Base-by-base conservation (phyloP, 53 echinoderm and acorn worm genomes). In the Actinopyga echinites region DNA sequence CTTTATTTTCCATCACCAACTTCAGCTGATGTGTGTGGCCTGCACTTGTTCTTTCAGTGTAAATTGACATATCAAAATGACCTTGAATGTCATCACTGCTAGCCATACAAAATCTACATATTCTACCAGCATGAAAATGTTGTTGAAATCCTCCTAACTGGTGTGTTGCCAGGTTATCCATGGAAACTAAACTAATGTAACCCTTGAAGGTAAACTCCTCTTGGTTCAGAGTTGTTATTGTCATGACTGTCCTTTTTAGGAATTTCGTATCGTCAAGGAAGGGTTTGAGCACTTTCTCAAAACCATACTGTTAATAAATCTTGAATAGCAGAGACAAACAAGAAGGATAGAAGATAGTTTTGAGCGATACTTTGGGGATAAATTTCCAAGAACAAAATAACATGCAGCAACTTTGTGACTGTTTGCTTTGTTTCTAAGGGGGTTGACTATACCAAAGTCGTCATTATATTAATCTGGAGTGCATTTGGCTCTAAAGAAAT, bases 81-180 rank as follows among this genome's bases (percentile, higher is more conserved):
- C 6, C 33, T 65, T 65, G 65, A 65, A 65, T 65, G 17, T 65
- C 65, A 65, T 65, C 33, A 33, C 30, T 28, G 1, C 30, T 65
- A 12, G 65, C 26, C 65, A 65, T 65, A 68, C 87, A 91, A 60
- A 87, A 54, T 59, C 87, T 65, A 58, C 74, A 52, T 30, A 86
- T 53, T 57, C 57, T 90, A 80, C 80, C 84, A 65, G 65, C 25
- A 65, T 30, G 29, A 44, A 89, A 89, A 35, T 71, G 85, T 85
- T 85, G 81, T 57, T 64, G 68, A 42, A 85, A 85, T 55, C 89
- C 89, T 33, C 85, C 89, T 32, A 85, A 57, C 29, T 65, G 64
- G 79, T 91, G 91, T 43, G 91, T 83, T 40, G 83, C 91, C 53
- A 87, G 62, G 79, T 91, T 91, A 53, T 87, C 91, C 79, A 80